Evolutionary conservation across 2,888 invertebrate species (phyloP).

Genomic region (Cheilosia variabilis): DNA sequence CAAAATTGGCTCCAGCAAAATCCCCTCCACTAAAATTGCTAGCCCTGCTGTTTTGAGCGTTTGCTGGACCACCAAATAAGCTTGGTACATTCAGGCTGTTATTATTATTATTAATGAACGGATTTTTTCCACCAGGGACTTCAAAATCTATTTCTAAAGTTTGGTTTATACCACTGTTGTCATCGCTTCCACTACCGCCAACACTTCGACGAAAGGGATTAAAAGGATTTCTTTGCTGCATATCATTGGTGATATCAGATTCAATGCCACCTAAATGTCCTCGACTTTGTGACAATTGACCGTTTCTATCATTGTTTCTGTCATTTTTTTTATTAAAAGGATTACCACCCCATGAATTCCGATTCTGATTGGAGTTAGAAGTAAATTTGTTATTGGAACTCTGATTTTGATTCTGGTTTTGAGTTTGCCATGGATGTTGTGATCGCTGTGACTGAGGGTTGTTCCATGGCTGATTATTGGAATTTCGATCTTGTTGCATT

Average conservation of each 20-base stretch:
- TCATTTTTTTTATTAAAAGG: constrained; percentile 36
- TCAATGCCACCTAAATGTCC: constrained; percentile 81
- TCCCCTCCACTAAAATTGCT: constrained; percentile 54
- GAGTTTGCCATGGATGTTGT: constrained; percentile 40
- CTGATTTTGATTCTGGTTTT: constrained; percentile 37
- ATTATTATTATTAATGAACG: constrained; percentile 19
- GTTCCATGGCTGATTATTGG: constrained; percentile 57
- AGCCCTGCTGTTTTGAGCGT: constrained; percentile 40
- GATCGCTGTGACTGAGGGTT: constrained; percentile 7
- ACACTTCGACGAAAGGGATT: constrained; percentile 58
- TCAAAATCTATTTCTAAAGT: background rate
- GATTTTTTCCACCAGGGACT: background rate
- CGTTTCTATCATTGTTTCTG: background rate
- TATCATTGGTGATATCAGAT: constrained; percentile 82
- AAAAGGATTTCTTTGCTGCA: constrained; percentile 72
- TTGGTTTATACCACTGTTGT: constrained; percentile 76
- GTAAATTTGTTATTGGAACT: constrained; percentile 12
- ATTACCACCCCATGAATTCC: constrained; percentile 40
- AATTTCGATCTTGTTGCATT: constrained; percentile 47
- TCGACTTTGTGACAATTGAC: constrained; percentile 78
- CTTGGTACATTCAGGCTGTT: background rate
- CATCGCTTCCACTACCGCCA: constrained; percentile 25
- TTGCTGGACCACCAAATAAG: constrained; percentile 18
- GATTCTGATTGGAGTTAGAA: constrained; percentile 29
- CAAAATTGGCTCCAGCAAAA: background rate